A percentile compares a stretch with the other conserved stretches of the same genome.
phyloP scores from a whole-genome alignment of 2,113 vertebrate species.

The Ctenodactylus gundi region DNA sequence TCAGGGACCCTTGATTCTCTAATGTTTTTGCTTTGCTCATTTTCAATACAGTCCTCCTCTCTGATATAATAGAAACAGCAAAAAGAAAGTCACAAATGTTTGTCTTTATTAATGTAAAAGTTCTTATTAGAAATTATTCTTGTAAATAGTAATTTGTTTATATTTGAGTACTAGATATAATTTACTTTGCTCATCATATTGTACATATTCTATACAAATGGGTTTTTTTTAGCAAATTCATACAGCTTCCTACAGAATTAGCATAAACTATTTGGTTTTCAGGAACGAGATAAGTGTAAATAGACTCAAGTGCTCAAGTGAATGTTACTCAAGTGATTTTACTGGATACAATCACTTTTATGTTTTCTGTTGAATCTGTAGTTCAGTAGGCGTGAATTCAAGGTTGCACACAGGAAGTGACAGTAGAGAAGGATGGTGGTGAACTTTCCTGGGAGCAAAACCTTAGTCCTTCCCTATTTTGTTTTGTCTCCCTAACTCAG shows the following conservation, averaged over 20 bases:
- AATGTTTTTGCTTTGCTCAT: neutral
- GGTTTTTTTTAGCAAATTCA: neutral
- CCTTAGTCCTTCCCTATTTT: neutral
- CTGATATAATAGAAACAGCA: neutral
- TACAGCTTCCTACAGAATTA: neutral
- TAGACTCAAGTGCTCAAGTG: neutral
- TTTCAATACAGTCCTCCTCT: neutral
- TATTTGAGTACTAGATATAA: too few species aligned
- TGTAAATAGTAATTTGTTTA: too few species aligned
- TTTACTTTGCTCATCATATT: too few species aligned
- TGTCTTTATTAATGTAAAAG: neutral
- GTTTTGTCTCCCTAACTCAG: neutral
- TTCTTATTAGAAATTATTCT: neutral
- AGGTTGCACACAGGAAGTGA: neutral
- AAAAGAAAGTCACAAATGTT: neutral
- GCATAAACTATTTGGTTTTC: neutral
- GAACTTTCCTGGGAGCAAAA: neutral
- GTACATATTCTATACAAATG: neutral
- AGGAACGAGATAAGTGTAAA: neutral
- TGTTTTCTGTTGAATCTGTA: neutral
- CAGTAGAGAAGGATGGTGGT: fast-evolving
- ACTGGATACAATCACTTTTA: neutral
- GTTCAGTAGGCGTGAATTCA: neutral
- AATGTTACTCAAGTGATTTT: neutral
- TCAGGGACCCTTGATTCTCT: neutral